Evolutionary conservation across 2,113 vertebrate species (phyloP).

Genomic region (Cromileptes altivelis): DNA sequence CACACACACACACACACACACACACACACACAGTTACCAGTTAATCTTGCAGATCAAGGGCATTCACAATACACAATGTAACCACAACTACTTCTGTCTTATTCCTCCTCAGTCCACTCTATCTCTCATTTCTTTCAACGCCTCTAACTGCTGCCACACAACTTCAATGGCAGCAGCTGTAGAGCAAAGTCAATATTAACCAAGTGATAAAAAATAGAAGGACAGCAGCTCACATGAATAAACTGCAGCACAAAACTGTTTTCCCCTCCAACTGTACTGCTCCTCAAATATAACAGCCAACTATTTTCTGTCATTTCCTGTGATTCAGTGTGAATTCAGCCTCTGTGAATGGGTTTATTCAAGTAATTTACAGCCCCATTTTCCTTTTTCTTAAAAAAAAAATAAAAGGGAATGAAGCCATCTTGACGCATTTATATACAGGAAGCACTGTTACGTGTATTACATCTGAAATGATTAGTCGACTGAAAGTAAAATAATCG

Average conservation of each 20-base stretch:
- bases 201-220: constrained; percentile 56
- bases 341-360: constrained; percentile 20
- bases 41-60: constrained; percentile 65
- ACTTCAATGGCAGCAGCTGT: constrained; percentile 64
- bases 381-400: not conserved
- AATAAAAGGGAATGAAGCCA: not conserved
- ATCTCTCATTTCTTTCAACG: constrained; percentile 26
- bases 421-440: not conserved
- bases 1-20: constrained; percentile 24
- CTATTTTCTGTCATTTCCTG: constrained; percentile 37
- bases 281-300: constrained; percentile 24
- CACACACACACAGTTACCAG: constrained; percentile 18
- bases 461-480: not conserved
- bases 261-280: not conserved
- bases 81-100: constrained; percentile 38
- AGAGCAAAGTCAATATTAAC: constrained; percentile 66
- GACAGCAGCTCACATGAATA: constrained; percentile 47
- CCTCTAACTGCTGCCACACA: constrained; percentile 31
- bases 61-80: constrained; percentile 59
- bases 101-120: constrained; percentile 28
- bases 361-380: not conserved
- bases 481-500: not conserved
- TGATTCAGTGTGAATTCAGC: constrained; percentile 37
- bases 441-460: not conserved
- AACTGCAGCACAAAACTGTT: constrained; percentile 49